Percentiles rank a stretch among this genome's conserved stretches.
phyloP scores from a whole-genome alignment of 2,888 invertebrate genomes.

The Siphlonurus alternatus region DNA sequence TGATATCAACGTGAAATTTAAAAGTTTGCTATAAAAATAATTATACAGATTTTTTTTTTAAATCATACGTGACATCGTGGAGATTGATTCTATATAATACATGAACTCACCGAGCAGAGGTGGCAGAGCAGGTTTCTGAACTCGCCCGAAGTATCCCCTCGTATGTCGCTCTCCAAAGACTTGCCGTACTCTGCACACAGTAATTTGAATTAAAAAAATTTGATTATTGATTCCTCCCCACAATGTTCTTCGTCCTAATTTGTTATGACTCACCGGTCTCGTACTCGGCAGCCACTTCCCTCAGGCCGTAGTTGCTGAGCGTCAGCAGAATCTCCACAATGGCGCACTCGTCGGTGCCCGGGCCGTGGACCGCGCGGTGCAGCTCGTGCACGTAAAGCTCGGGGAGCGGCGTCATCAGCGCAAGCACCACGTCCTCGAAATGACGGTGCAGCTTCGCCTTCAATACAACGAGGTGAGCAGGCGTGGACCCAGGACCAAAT shows the following conservation, averaged over 20 bases:
- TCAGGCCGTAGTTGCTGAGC: constrained; percentile 24
- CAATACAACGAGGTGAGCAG: too few relatives aligned
- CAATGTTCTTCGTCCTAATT: too few relatives aligned
- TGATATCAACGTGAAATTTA: too few relatives aligned
- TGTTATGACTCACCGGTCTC: constrained; percentile 56
- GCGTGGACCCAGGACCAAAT: too few relatives aligned
- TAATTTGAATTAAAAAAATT: background rate
- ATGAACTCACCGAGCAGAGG: constrained; percentile 41
- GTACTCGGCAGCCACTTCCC: constrained; percentile 16
- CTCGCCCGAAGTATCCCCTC: constrained; percentile 89
- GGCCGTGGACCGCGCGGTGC: constrained; percentile 26
- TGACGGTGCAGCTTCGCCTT: constrained; percentile 28
- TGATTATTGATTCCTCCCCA: too few relatives aligned
- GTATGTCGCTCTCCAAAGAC: constrained; percentile 66
- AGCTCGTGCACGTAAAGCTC: constrained; percentile 29
- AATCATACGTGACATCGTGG: too few relatives aligned
- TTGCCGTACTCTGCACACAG: constrained; percentile 28
- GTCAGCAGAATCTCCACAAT: constrained; percentile 29
- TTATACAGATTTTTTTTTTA: too few relatives aligned
- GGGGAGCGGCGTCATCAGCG: constrained; percentile 25
- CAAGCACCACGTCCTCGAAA: constrained; percentile 28
- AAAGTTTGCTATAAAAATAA: too few relatives aligned
- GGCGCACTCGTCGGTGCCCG: constrained; percentile 26
- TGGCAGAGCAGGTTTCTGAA: constrained; percentile 85
- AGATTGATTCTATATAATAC: background rate